A percentile compares a stretch with the other conserved stretches of the same genome.
Conservation (phyloP, 2,888 invertebrate species). For the Archips xylosteana region DNA sequence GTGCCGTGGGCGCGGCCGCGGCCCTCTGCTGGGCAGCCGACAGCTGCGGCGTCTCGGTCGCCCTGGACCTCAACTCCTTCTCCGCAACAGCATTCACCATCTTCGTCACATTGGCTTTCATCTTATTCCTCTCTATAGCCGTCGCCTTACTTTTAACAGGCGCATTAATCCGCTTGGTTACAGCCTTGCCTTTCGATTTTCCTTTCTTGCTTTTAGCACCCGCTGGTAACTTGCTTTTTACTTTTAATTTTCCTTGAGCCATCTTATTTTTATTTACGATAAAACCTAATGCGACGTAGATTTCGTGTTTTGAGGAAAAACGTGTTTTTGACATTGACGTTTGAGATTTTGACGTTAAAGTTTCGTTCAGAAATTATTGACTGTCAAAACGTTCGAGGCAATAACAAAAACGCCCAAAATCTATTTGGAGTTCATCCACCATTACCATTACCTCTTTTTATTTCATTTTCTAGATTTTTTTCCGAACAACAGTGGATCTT, state of each 20-base stretch:
- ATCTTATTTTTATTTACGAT: constrained; percentile 63
- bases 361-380: constrained; percentile 34
- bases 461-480: no score
- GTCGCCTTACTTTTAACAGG: constrained; percentile 88
- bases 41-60: constrained; percentile 80
- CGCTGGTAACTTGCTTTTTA: constrained; percentile 86
- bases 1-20: constrained; percentile 76
- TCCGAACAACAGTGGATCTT: no score
- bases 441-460: no score
- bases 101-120: constrained; percentile 88
- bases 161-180: constrained; percentile 87
- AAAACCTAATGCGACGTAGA: constrained; percentile 21
- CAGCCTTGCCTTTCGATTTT: constrained; percentile 83
- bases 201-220: constrained; percentile 82
- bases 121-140: constrained; percentile 85
- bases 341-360: constrained; percentile 1
- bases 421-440: no score
- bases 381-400: background rate
- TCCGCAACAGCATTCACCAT: constrained; percentile 90
- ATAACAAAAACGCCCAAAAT: background rate
- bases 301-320: background rate
- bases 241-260: constrained; percentile 90
- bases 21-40: constrained; percentile 79
- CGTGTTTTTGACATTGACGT: constrained; percentile 28
- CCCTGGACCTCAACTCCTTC: constrained; percentile 87